These are phyloP conservation scores for Oreocharis arfaki DNA, from an alignment of 2,113 vertebrate genomes.

Conservation along the genomic window DNA sequence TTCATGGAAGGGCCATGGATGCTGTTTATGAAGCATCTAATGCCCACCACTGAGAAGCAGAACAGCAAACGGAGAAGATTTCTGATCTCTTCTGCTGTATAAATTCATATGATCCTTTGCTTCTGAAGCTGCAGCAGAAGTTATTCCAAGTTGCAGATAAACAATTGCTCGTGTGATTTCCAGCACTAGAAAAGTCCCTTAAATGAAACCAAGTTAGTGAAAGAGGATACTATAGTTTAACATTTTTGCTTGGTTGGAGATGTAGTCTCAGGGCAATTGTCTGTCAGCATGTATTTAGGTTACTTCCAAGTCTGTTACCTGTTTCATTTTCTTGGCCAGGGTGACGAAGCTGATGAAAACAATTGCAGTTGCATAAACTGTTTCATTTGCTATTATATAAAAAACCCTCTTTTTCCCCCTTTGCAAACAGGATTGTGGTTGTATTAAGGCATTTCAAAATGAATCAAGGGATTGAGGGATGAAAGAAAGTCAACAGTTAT, in stretches of 20 bases:
- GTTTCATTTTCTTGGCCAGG: not conserved
- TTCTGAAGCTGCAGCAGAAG: not conserved
- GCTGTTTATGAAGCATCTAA: not conserved
- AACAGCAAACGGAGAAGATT: not conserved
- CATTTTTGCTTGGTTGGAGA: not conserved
- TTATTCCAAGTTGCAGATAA: not conserved
- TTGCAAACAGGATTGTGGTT: not conserved
- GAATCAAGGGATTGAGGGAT: not conserved
- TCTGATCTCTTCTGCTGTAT: not conserved
- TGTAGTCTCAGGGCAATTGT: not conserved
- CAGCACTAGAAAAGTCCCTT: not conserved
- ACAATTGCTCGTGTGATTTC: not conserved
- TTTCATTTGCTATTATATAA: not conserved
- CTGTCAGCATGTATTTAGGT: not conserved
- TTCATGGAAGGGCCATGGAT: not conserved
- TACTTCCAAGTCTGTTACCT: not conserved
- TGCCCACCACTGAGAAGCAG: not conserved
- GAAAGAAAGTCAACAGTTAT: not conserved
- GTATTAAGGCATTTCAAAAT: not conserved
- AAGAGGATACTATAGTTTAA: not conserved
- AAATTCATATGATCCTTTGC: not conserved
- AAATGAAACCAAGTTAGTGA: not conserved
- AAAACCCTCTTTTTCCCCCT: not conserved
- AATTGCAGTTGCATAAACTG: not conserved
- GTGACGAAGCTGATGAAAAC: not conserved